Evolutionary conservation across 2,888 invertebrate genomes (phyloP).

Genomic region (Rhagophthalmus giganteus): DNA sequence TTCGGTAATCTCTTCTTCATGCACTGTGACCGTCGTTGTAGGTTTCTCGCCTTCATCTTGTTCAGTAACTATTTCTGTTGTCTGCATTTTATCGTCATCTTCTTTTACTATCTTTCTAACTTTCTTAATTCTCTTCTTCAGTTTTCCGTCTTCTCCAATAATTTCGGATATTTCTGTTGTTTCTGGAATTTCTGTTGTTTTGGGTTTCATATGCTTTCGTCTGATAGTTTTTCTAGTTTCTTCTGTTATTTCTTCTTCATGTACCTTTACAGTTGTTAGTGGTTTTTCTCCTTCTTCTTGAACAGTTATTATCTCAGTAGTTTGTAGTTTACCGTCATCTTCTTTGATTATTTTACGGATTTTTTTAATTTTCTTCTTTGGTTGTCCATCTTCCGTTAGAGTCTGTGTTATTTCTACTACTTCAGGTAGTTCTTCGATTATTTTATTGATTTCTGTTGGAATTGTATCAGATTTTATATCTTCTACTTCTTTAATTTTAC

Average conservation of each 20-base stretch:
- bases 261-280: slow-evolving; percentile 21
- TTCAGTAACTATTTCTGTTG: slow-evolving; percentile 46
- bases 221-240: slow-evolving; percentile 44
- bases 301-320: slow-evolving; percentile 31
- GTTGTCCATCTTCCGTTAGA: slow-evolving; percentile 27
- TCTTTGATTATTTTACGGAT: slow-evolving; percentile 20
- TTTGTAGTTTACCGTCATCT: slow-evolving; percentile 14
- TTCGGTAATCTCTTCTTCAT: slow-evolving; percentile 39
- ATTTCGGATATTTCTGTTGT: slow-evolving; percentile 40
- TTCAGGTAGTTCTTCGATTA: slow-evolving; percentile 25
- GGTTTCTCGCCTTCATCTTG: slow-evolving; percentile 44
- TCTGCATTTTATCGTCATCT: slow-evolving; percentile 45
- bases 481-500: too few species aligned
- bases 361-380: slow-evolving; percentile 19
- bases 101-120: slow-evolving; percentile 44
- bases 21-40: slow-evolving; percentile 40
- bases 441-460: too few species aligned
- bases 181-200: slow-evolving; percentile 49
- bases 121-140: slow-evolving; percentile 41
- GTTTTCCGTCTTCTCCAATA: slow-evolving; percentile 37
- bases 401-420: slow-evolving; percentile 26
- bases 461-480: too few species aligned
- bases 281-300: slow-evolving; percentile 40
- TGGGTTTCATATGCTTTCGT: slow-evolving; percentile 37
- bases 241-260: slow-evolving; percentile 51